Conservation (phyloP, 2,113 vertebrate genomes). For the Laticauda colubrina region DNA sequence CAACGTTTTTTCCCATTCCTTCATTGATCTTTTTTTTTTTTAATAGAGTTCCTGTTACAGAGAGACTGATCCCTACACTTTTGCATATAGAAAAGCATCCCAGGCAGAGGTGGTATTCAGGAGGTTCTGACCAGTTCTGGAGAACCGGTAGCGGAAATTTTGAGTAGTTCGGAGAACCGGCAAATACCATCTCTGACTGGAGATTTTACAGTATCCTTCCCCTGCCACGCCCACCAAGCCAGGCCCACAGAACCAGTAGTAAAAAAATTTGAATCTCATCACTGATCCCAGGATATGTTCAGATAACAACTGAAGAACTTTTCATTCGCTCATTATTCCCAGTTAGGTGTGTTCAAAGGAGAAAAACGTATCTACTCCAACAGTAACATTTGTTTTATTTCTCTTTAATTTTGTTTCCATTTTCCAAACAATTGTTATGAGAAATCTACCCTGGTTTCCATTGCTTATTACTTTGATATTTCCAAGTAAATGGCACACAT, state of each 20-base stretch:
- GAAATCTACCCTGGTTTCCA: neutral
- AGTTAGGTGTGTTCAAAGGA: neutral
- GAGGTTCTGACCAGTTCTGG: too few species aligned
- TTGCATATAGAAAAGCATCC: neutral
- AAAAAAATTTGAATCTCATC: too few species aligned
- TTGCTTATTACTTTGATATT: neutral
- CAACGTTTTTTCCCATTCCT: neutral
- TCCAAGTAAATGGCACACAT: neutral
- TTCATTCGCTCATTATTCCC: neutral
- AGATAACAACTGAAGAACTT: neutral
- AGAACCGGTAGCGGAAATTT: too few species aligned
- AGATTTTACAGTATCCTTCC: too few species aligned
- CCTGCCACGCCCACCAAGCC: too few species aligned
- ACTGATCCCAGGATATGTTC: neutral
- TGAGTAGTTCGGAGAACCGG: too few species aligned
- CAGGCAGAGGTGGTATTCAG: too few species aligned
- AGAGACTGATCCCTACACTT: neutral
- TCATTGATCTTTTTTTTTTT: neutral
- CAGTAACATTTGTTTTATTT: neutral
- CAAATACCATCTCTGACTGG: too few species aligned
- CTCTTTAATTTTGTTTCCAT: neutral
- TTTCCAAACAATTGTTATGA: neutral
- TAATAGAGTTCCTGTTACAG: neutral
- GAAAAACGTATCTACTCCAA: neutral
- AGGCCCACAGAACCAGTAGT: too few species aligned